A percentile compares a stretch with the other conserved stretches of the same genome.
phyloP scores from a whole-genome alignment of 2,113 vertebrate genomes.

The Archilochus colubris region DNA sequence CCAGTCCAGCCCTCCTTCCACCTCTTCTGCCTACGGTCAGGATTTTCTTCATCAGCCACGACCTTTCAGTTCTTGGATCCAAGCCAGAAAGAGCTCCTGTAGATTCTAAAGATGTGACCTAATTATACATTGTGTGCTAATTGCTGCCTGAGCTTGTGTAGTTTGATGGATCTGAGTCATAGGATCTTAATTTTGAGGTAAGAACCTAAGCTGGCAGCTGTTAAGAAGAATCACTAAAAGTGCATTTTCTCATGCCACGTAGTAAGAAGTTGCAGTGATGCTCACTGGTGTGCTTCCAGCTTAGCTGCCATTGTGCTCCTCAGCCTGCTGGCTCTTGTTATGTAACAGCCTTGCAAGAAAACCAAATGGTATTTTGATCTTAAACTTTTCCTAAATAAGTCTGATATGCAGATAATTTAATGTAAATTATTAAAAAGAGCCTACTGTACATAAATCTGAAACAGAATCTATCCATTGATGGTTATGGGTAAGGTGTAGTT shows the following conservation, averaged over 20 bases:
- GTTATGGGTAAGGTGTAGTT: background rate
- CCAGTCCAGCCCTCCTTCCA: background rate
- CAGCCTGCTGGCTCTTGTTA: background rate
- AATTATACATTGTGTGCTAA: background rate
- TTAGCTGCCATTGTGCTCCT: background rate
- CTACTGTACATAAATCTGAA: background rate
- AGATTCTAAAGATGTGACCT: constrained; percentile 25
- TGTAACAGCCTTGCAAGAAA: background rate
- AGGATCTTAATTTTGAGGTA: constrained; percentile 31
- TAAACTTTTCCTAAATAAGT: background rate
- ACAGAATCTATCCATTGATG: background rate
- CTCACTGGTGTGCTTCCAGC: background rate
- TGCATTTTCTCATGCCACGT: background rate
- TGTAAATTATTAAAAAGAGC: background rate
- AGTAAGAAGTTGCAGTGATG: background rate
- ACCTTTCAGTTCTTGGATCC: background rate
- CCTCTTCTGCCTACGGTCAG: background rate
- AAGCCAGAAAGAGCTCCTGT: constrained; percentile 62
- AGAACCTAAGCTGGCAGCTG: background rate
- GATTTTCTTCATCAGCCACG: background rate
- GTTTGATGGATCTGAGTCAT: constrained; percentile 34
- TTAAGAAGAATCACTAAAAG: background rate
- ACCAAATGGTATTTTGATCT: background rate
- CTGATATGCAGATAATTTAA: background rate
- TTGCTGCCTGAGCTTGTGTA: constrained; percentile 11